Evolutionary conservation across 2,797 vertebrate species (phyloP).

Genomic region (Lindbergichthys nudifrons): DNA sequence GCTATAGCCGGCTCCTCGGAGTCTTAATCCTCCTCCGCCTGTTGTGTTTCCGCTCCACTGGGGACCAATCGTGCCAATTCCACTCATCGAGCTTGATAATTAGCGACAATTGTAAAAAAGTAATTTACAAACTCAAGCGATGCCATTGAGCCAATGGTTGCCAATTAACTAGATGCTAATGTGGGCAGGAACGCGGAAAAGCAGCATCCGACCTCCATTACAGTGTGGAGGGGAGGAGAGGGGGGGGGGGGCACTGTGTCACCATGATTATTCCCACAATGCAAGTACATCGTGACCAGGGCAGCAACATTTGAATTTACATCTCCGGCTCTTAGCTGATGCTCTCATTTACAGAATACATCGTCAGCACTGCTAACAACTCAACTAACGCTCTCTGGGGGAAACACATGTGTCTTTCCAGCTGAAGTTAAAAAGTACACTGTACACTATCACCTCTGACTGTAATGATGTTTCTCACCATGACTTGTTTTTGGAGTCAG

Average conservation of each 20-base stretch:
- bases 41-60: constrained; percentile 73
- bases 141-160: constrained; percentile 81
- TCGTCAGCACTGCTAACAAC: constrained; percentile 7
- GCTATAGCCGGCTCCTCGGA: constrained; percentile 61
- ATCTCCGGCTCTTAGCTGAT: constrained; percentile 42
- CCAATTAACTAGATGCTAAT: constrained; percentile 82
- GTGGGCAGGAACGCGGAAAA: constrained; percentile 75
- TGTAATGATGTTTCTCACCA: background rate
- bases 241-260: constrained; percentile 37
- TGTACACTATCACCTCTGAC: constrained; percentile 1
- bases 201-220: constrained; percentile 69
- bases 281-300: constrained; percentile 34
- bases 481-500: constrained; percentile 3
- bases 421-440: constrained; percentile 35
- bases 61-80: constrained; percentile 79
- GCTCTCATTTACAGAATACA: constrained; percentile 23
- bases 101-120: constrained; percentile 82
- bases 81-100: constrained; percentile 85
- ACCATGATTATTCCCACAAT: constrained; percentile 51
- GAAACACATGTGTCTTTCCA: constrained; percentile 4
- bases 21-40: constrained; percentile 58
- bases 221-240: constrained; percentile 49
- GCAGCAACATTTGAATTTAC: constrained; percentile 56
- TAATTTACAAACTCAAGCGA: constrained; percentile 82
- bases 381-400: constrained; percentile 13